Conservation (phyloP, 2,888 invertebrate species). For the Mycalesis mineus region DNA sequence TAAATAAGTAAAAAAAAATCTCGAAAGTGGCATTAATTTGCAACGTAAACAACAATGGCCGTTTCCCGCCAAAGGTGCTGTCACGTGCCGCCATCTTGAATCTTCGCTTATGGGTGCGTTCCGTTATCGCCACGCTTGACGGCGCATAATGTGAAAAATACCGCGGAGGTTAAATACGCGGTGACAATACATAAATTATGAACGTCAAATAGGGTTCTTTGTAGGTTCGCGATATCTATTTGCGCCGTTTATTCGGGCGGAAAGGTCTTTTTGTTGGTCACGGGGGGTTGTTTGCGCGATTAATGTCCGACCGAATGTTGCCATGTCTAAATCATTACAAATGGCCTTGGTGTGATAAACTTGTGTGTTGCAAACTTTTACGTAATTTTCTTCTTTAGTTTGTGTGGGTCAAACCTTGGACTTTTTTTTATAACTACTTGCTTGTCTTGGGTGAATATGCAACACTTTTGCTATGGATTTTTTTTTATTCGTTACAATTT, state of each 20-base stretch:
- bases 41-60: conserved; percentile 8
- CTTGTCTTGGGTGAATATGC: no score
- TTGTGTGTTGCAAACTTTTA: no score
- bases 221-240: conserved; percentile 59
- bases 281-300: conserved; percentile 16
- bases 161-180: conserved; percentile 64
- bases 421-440: no score
- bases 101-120: conserved; percentile 49
- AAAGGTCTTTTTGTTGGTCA: conserved; percentile 46
- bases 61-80: conserved; percentile 59
- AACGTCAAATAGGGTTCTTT: conserved; percentile 51
- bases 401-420: no score
- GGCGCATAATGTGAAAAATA: conserved; percentile 76
- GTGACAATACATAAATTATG: conserved; percentile 75
- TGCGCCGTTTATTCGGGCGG: conserved; percentile 62
- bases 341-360: background rate
- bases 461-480: no score
- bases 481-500: no score
- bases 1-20: no score
- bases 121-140: conserved; percentile 65
- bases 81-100: conserved; percentile 56
- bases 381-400: no score
- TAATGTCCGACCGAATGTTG: conserved; percentile 15
- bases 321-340: conserved; percentile 19
- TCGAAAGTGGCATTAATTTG: background rate